Conservation (phyloP, 2,888 invertebrate species). For the Didymodactylos carnosus region DNA sequence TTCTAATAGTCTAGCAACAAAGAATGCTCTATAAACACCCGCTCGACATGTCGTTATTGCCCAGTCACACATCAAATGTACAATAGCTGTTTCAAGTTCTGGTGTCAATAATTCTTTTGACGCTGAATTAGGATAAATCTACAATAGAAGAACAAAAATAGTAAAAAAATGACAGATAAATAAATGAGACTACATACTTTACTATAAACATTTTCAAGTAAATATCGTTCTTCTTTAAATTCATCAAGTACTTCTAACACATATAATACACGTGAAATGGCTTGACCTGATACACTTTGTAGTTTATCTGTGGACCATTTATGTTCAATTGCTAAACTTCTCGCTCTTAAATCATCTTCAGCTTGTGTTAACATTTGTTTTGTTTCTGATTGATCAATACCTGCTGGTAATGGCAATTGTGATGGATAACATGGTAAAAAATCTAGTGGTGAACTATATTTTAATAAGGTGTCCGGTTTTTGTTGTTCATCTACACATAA, state of each 20-base stretch:
- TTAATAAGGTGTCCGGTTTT: background rate
- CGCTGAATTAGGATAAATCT: background rate
- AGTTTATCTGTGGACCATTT: slow-evolving; percentile 91
- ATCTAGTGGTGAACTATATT: slow-evolving; percentile 73
- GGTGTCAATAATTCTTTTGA: background rate
- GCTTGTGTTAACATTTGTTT: slow-evolving; percentile 23
- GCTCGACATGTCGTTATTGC: slow-evolving; percentile 79
- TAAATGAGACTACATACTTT: too few species aligned
- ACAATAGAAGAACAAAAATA: too few species aligned
- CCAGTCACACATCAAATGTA: slow-evolving; percentile 70
- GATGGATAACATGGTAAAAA: slow-evolving; percentile 70
- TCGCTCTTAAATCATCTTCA: slow-evolving; percentile 60
- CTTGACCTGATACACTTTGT: slow-evolving; percentile 56
- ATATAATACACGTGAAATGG: slow-evolving; percentile 46
- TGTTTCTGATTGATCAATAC: slow-evolving; percentile 33
- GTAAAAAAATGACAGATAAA: too few species aligned
- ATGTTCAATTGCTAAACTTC: slow-evolving; percentile 74
- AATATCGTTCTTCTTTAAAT: slow-evolving; percentile 62
- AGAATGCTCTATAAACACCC: slow-evolving; percentile 82
- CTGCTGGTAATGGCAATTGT: slow-evolving; percentile 51
- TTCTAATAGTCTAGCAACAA: slow-evolving; percentile 76
- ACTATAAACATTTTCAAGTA: slow-evolving; percentile 60
- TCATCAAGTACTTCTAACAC: slow-evolving; percentile 79
- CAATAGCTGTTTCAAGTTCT: slow-evolving; percentile 11
- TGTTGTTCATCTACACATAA: background rate